A percentile compares a stretch with the other conserved stretches of the same genome.
Conservation (phyloP, 2,888 invertebrate species). For the Oligia latruncula region DNA sequence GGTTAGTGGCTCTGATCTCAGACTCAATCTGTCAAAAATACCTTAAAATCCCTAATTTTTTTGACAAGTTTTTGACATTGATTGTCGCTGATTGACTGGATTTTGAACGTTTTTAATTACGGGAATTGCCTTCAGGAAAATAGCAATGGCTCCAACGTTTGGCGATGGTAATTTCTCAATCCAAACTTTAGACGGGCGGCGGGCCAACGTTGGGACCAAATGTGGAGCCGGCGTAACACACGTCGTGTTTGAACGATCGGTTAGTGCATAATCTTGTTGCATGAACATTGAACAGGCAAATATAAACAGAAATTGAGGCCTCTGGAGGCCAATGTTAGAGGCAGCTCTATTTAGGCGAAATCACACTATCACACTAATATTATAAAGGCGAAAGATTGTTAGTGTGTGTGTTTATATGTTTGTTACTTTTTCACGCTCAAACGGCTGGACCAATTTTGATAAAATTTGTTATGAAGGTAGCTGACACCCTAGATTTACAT, state of each 20-base stretch:
- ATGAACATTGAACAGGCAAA: constrained; percentile 21
- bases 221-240: neutral
- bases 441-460: too few relatives aligned
- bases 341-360: neutral
- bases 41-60: neutral
- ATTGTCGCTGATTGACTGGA: neutral
- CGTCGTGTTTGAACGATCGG: constrained; percentile 34
- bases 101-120: neutral
- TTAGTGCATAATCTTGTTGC: constrained; percentile 36
- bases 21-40: too few relatives aligned
- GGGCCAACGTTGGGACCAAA: neutral
- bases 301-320: constrained; percentile 2
- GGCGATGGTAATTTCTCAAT: neutral
- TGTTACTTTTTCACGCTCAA: too few relatives aligned
- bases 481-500: too few relatives aligned
- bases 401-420: too few relatives aligned
- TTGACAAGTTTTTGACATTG: neutral
- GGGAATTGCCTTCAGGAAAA: neutral
- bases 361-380: too few relatives aligned
- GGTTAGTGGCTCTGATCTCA: too few relatives aligned
- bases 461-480: too few relatives aligned
- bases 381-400: too few relatives aligned
- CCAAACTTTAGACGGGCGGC: neutral
- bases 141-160: neutral
- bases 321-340: neutral